Base-by-base conservation (phyloP, 2,113 vertebrate species). In the Chroicocephalus ridibundus region DNA sequence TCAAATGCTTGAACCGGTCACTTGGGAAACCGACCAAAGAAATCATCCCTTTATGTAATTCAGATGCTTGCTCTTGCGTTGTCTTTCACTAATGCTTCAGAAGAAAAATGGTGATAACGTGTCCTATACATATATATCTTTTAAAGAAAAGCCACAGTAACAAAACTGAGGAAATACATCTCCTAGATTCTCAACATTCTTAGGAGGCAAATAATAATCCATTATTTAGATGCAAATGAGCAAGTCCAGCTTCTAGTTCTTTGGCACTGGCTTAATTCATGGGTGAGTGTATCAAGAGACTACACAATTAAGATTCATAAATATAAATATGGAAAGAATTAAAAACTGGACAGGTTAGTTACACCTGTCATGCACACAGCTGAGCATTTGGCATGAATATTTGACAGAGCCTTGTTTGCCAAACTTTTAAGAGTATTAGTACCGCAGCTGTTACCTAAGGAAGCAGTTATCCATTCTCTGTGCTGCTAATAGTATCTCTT, bases 261-360 rank as follows among this genome's bases (percentile, higher is more conserved):
- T 90, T 94, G 71, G 36, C 71, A 70, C 13, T 78, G 46, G 6
- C 25, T 44, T 69, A 54, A 61, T 65, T 90, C 31, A 57, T 0
- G 3, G 42, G 34, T 40, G 36, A 65, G 9, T 49, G 9, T 66
- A 77, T 77, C 21, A 46, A 81, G 57, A 55, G 65, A 57, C 26
- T 44, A 13, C 4, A 9, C 68, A 61, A 95, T 38, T 93, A 72
- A 83, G 75, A 69, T 57, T 66, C 31, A 32, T 57, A 90, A 88
- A 65, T 32, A 85, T 5, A 88, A 80, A 80, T 80, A 90, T 18
- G 40, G 46, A 29, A 74, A 77, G 49, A 72, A 86, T 66, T 80
- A 94, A 92, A 40, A 83, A 19, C 51, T 66, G 51, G 76, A 32
- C 31, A 76, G 42, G 91, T 83, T 92, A 92, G 46, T 86, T 81